Base-by-base conservation (phyloP, 1,140 invertebrate species). In the Dendrolimus punctatus region DNA sequence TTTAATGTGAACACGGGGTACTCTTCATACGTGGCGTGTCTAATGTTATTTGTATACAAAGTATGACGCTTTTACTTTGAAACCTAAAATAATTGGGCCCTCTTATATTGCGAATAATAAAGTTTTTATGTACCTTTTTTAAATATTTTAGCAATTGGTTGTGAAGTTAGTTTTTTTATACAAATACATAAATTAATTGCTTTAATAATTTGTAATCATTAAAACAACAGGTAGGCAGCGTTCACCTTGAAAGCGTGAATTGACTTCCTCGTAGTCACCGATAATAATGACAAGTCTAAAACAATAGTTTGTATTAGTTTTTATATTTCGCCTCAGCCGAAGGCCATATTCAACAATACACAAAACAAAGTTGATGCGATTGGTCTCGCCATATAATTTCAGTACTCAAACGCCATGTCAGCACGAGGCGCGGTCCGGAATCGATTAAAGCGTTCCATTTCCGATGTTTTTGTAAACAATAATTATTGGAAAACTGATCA, bases 241-340 rank as follows among this genome's bases (percentile, higher is more conserved):
- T 57, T 83, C 64, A 75, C 79, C 80, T 85, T 83, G 76, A 77
- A 76, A 58, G 53, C 52, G 54, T 60, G 64, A 80, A 80, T 77
- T 66, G 66, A 80, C 77, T 83, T 84, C 80, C 82, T 84, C 65
- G 63, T 74, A 60, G 68, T 50, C 57, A 64, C 61, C 69, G 77
- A 79, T 80, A 77, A 80, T 84, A 85, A 81, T 80, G 78, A 76
- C 77, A 76, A 72, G 70, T 75, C 76, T 84, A 76, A 86, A 76
- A 86, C 83, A 84, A 86, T 86, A 83, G 68, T 73, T 23, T 68
- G 64, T 76, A 77, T 80, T 80, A 80, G 74, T 80, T 84, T 85
- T 81, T 80, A 77, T 74, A 81, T 84, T 82, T 76, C 72, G 65
- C 63, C 58, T 53, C 64, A 68, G 66, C 66, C 64, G 76, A 84